These are phyloP conservation scores for Agonopterix alstromeriana DNA, from an alignment of 2,888 invertebrate species.

Conservation along the genomic window DNA sequence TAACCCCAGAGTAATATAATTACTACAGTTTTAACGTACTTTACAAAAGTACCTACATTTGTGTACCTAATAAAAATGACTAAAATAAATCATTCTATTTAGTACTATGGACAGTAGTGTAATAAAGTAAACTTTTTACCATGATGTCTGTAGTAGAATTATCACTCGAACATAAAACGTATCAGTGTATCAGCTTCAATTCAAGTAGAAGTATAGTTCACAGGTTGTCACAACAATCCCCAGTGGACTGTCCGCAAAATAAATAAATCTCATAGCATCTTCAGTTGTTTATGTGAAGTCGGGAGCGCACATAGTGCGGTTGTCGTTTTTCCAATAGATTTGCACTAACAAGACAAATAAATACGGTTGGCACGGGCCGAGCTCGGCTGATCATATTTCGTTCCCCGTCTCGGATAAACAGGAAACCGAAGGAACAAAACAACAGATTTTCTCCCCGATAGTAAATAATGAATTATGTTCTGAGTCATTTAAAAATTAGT, in stretches of 20 bases:
- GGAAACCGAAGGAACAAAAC: neutral
- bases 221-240: neutral
- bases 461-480: neutral
- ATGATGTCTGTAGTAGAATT: no score
- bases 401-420: slow-evolving; percentile 32
- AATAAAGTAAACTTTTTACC: no score
- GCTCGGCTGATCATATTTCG: slow-evolving; percentile 47
- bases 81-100: no score
- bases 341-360: slow-evolving; percentile 59
- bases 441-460: neutral
- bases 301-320: slow-evolving; percentile 20
- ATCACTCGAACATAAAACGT: neutral
- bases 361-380: slow-evolving; percentile 28
- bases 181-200: neutral
- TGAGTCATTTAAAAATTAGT: no score
- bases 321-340: slow-evolving; percentile 58
- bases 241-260: slow-evolving; percentile 3
- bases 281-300: slow-evolving; percentile 18
- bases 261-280: slow-evolving; percentile 6
- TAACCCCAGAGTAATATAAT: no score
- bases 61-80: no score
- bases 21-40: no score
- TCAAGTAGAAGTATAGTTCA: neutral
- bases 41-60: no score
- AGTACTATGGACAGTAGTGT: no score